Evolutionary conservation across 2,113 vertebrate species (phyloP).

Genomic region (Entomyzon cyanotis): DNA sequence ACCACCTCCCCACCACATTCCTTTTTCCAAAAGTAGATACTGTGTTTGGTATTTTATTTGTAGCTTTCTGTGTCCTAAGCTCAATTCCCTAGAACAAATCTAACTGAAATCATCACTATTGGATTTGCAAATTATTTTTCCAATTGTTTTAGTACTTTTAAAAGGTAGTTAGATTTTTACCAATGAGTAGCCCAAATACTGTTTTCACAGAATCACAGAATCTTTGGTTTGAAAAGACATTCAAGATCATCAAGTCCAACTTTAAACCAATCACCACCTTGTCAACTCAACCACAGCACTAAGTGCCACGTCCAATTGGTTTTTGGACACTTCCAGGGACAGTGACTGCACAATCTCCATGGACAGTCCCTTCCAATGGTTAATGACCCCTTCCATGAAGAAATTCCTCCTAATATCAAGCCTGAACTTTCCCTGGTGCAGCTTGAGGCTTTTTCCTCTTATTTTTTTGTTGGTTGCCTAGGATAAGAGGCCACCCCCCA

Average conservation of each 20-base stretch:
- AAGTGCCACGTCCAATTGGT: not conserved
- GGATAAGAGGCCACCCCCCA: accelerated
- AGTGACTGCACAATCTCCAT: not conserved
- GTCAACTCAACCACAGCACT: not conserved
- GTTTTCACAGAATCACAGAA: not conserved
- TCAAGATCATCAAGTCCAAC: not conserved
- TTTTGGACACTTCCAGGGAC: not conserved
- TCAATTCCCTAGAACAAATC: not conserved
- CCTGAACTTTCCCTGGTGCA: not conserved
- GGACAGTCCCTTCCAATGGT: not conserved
- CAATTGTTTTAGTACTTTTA: not conserved
- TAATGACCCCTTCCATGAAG: not conserved
- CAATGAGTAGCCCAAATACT: not conserved
- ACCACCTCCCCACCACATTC: accelerated
- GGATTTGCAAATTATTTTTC: not conserved
- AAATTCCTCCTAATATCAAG: not conserved
- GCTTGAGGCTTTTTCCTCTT: not conserved
- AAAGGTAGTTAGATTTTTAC: not conserved
- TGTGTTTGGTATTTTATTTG: not conserved
- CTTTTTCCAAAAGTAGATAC: not conserved
- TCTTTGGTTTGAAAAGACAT: not conserved
- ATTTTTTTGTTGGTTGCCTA: accelerated
- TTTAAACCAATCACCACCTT: not conserved
- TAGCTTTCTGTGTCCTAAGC: not conserved
- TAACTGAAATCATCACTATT: not conserved